phyloP scores from a whole-genome alignment of 1,140 invertebrate species.

The Dolichoris vasculosae region DNA sequence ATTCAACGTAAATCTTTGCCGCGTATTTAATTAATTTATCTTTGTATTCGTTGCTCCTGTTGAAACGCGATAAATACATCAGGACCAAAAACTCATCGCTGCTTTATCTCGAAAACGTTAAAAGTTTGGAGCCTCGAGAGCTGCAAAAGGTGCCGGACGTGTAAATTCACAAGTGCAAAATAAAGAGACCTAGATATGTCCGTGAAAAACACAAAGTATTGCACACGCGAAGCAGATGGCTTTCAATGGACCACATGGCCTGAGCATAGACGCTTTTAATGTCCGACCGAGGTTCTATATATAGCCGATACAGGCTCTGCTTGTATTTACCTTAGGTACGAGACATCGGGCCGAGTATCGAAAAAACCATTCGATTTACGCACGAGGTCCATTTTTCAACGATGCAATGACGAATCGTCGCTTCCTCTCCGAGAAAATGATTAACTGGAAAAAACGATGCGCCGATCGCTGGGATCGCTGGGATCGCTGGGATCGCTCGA shows the following conservation, averaged over 20 bases:
- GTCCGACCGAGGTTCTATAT: conserved; percentile 57
- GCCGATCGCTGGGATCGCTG: not conserved
- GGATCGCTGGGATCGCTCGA: not conserved
- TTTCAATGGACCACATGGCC: conserved; percentile 59
- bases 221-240: conserved; percentile 55
- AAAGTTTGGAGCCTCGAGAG: not conserved
- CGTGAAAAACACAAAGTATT: not conserved
- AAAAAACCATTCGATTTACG: not conserved
- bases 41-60: not conserved
- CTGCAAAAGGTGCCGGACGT: not conserved
- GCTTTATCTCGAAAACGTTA: not conserved
- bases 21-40: not conserved
- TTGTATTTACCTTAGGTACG: conserved; percentile 42
- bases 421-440: not conserved
- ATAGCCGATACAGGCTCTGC: conserved; percentile 50
- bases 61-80: not conserved
- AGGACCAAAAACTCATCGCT: not conserved
- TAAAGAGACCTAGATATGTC: not conserved
- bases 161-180: conserved; percentile 15
- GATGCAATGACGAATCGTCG: not conserved
- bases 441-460: not conserved
- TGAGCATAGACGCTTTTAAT: conserved; percentile 43
- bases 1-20: not conserved
- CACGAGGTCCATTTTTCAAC: not conserved
- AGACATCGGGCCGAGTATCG: not conserved